Evolutionary conservation across 2,888 invertebrate genomes (phyloP), one percentile per base, ranked within the genome.

Genomic region (Lasiommata megera): DNA sequence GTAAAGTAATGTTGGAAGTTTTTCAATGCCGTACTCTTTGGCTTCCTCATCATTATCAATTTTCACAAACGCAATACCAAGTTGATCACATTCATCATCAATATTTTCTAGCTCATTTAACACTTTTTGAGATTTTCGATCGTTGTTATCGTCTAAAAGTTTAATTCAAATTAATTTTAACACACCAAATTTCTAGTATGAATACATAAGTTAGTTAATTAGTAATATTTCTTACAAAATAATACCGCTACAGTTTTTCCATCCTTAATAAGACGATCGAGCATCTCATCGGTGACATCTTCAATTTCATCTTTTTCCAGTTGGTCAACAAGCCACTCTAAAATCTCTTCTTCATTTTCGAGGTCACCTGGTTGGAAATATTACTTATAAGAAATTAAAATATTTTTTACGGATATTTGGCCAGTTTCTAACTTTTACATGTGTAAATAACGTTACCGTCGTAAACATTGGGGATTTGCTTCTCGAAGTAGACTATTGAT

Each of bases 201-300:
- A n/a, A n/a, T n/a, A n/a, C n/a, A n/a, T n/a, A n/a, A n/a, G n/a
- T n/a, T n/a, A n/a, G n/a, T n/a, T n/a, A 16, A 17, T 18, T 16
- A 41, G 9, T 6, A 41, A 36, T 43, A 14, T 29, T 36, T 28
- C 94, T 94, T 93, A 97, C 97, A 97, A 84, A 98, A 98, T 59
- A 98, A 91, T 59, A 97, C 97, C 62, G 97, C 97, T 70, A 98
- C 92, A 66, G 95, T 96, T 82, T 96, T 96, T 67, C 97, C 96
- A 75, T 97, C 96, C 74, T 96, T 96, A 66, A 98, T 94, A 64
- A 98, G 92, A 77, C 95, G 95, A 79, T 97, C 97, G 69, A 98
- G 92, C 96, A 97, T 97, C 88, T 97, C 97, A 82, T 97, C 97
- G 48, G 97, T 97, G 43, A 98, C 96, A 84, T 98, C 97, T 91